Evolutionary conservation across 2,797 vertebrate species (phyloP), one percentile per base, ranked within the genome.

Genomic region (Heterohyrax brucei): DNA sequence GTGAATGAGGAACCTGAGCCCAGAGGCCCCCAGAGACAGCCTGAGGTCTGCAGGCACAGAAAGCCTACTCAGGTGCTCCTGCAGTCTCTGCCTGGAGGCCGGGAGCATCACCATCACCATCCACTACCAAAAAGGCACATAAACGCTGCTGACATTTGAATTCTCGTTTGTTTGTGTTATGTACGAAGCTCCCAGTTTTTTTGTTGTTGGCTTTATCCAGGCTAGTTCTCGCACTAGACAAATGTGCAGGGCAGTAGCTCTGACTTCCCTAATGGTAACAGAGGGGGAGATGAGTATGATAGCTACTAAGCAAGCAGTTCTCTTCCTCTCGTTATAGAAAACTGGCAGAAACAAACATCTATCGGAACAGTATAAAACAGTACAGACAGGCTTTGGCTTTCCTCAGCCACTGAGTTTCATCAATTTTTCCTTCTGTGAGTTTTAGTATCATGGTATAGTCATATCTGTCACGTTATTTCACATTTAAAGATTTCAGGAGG

Each of bases 401-500:
- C 64, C 72, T 79, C 95, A 93, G n/a, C 79, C 75, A 68, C 76
- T 30, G 75, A 68, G 68, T 50, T 78, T 59, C 87, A 90, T 39
- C 61, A 46, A 39, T 24, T 84, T 91, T 76, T 30, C 33, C 44
- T 33, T 83, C 77, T 94, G n/a, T 50, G 89, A 72, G 87, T 73
- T 86, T 79, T 48, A 44, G 61, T 44, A 86, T 48, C 50, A 44
- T 44, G 76, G 89, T 26, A 76, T 26, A 83, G 82, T 86, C n/a
- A 77, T 18, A 18, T 26, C 33, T 46, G 79, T 76, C 76, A 13
- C 33, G 62, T 10, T 10, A 94, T 39, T 96, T 90, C 70, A 48
- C 50, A 87, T 78, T 62, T 59, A 77, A 89, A 64, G 75, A 92
- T 73, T 76, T 92, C 93, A 87, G 66, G 84, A 89, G 79, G 56